Base-by-base conservation (phyloP, 37 sponge, comb jelly and placozoan genomes). In the Hexactinellida sp. region DNA sequence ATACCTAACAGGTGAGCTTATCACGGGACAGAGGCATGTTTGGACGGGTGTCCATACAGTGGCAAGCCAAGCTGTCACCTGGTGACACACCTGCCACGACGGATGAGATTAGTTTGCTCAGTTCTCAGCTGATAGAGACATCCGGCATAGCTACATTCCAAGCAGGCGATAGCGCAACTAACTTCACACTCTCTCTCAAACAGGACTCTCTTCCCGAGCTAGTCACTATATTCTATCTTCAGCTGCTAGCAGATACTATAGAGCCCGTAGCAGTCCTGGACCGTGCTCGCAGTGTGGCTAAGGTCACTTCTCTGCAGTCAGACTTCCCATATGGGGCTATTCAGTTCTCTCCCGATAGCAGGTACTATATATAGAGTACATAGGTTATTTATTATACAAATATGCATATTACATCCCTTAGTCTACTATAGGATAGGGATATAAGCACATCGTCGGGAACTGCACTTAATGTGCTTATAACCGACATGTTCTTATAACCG, bases 131-230 rank as follows among this genome's bases (percentile, higher is more conserved):
- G 5, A 23, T 25, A 28, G 21, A 25, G 3, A 63, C 76, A 25
- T 63, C 76, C 25, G 76, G 76, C 5, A n/a, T 63, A n/a, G 76
- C 30, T n/a, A 63, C 76, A 63, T 63, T 63, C 13, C 32, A 63
- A n/a, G 76, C 76, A n/a, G 32, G 25, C 3, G 76, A 7, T 3
- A 7, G 32, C 3, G 13, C 76, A 5, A 63, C 76, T 63, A 63
- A n/a, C 34, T 63, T 63, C 76, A 63, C 76, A 5, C 76, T 63
- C 76, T 63, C 76, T 63, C 76, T 63, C 76, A 63, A 63, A n/a
- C 76, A 63, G 34, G 76, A 63, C 34, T 21, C 21, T 63, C 3
- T 63, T 28, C 76, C 76, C 3, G 76, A 63, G 13, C 13, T 63
- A 63, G 34, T 25, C 19, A 23, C 3, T 3, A 63, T 1, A 23